Evolutionary conservation across 2,888 invertebrate species (phyloP).

Genomic region (Eupithecia vulgata): DNA sequence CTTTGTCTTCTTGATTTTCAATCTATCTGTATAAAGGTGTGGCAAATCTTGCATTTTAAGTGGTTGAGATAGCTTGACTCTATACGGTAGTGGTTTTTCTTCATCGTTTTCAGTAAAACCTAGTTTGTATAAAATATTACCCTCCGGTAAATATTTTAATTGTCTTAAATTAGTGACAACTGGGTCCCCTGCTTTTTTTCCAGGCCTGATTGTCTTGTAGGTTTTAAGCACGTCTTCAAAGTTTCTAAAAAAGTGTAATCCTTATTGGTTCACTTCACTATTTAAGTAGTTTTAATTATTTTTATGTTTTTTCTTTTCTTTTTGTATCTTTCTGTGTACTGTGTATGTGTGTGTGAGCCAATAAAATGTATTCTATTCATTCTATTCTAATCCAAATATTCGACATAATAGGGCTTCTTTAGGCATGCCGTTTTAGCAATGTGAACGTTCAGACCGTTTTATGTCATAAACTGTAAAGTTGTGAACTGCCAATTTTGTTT

Average conservation of each 20-base stretch:
- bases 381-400: conserved; percentile 9
- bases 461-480: conserved; percentile 23
- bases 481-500: conserved; percentile 30
- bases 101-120: conserved; percentile 9
- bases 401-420: conserved; percentile 13
- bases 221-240: conserved; percentile 9
- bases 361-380: too few species aligned
- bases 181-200: conserved; percentile 2
- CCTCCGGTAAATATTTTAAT: conserved; percentile 8
- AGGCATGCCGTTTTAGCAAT: conserved; percentile 13
- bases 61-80: conserved; percentile 4
- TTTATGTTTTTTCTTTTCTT: too few species aligned
- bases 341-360: too few species aligned
- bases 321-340: too few species aligned
- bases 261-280: too few species aligned
- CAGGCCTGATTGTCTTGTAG: conserved; percentile 3
- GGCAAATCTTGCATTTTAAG: conserved; percentile 4
- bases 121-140: conserved; percentile 8
- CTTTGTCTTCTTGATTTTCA: conserved; percentile 8
- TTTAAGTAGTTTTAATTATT: too few species aligned
- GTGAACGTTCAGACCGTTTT: conserved; percentile 22
- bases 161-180: conserved; percentile 2
- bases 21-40: conserved; percentile 3
- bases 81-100: conserved; percentile 9
- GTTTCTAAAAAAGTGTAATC: conserved; percentile 16